phyloP scores from a whole-genome alignment of 2,888 invertebrate species.

The Sialis lutaria region DNA sequence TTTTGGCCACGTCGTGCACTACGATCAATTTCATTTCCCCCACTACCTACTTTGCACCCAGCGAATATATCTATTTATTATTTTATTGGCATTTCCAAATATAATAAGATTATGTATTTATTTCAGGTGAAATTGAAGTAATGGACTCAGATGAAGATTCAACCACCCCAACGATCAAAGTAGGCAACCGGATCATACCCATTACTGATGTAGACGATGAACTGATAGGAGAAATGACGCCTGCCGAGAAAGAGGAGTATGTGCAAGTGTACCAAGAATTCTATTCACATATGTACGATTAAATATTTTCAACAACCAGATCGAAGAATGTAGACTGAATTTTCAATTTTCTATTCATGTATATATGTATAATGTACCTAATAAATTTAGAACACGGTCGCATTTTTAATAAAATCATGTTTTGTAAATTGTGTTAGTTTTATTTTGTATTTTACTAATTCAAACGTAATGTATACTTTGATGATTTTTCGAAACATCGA shows the following conservation, averaged over 20 bases:
- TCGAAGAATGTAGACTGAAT: too few relatives aligned
- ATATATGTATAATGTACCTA: neutral
- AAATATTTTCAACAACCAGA: conserved; percentile 11
- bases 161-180: conserved; percentile 63
- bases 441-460: too few relatives aligned
- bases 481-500: too few relatives aligned
- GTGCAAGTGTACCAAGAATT: conserved; percentile 88
- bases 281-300: conserved; percentile 79
- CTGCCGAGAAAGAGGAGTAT: conserved; percentile 82
- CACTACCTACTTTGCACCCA: too few relatives aligned
- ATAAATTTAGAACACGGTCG: neutral
- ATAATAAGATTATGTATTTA: neutral
- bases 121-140: conserved; percentile 48
- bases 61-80: too few relatives aligned
- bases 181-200: conserved; percentile 62
- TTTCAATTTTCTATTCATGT: neutral
- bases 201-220: conserved; percentile 74
- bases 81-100: neutral
- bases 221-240: conserved; percentile 78
- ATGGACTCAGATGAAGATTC: conserved; percentile 63
- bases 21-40: too few relatives aligned
- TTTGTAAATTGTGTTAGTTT: neutral
- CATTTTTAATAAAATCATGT: neutral
- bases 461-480: too few relatives aligned
- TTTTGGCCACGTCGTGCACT: too few relatives aligned